Evolutionary conservation across 2,888 invertebrate genomes (phyloP).

Genomic region (Petrolisthes manimaculis): DNA sequence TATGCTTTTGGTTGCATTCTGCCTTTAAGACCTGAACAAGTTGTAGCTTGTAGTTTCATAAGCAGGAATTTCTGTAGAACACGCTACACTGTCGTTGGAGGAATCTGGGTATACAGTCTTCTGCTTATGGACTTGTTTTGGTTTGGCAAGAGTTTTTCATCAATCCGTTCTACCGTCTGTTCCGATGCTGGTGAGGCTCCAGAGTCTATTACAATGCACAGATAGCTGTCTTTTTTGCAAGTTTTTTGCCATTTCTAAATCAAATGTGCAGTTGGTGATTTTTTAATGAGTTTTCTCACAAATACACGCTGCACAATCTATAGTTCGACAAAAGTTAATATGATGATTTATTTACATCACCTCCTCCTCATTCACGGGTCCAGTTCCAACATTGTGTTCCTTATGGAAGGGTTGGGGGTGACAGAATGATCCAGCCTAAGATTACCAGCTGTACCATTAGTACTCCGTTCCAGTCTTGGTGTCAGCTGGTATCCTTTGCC

Average conservation of each 20-base stretch:
- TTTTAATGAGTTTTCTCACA: neutral
- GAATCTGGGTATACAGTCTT: conserved; percentile 18
- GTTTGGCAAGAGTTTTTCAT: conserved; percentile 17
- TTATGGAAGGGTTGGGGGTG: neutral
- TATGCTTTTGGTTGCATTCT: conserved; percentile 23
- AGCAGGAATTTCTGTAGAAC: conserved; percentile 22
- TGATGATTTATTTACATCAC: too few species aligned
- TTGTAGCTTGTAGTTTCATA: conserved; percentile 37
- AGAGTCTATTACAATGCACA: conserved; percentile 4
- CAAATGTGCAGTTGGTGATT: neutral
- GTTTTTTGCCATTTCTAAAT: neutral
- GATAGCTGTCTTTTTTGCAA: neutral
- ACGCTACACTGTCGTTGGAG: conserved; percentile 17
- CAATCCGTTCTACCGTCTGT: neutral
- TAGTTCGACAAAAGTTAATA: neutral
- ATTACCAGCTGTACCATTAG: neutral
- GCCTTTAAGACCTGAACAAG: conserved; percentile 35
- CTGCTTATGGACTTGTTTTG: neutral
- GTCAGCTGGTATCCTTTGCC: neutral
- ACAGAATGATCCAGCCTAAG: neutral
- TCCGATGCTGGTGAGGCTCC: conserved; percentile 26
- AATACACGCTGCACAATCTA: conserved; percentile 3
- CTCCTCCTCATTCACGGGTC: too few species aligned
- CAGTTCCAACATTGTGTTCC: neutral
- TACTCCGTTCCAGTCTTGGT: neutral